A percentile compares a stretch with the other conserved stretches of the same genome.
These are phyloP conservation scores for Lerista edwardsae DNA, from an alignment of 2,797 vertebrate species.

Conservation along the genomic window DNA sequence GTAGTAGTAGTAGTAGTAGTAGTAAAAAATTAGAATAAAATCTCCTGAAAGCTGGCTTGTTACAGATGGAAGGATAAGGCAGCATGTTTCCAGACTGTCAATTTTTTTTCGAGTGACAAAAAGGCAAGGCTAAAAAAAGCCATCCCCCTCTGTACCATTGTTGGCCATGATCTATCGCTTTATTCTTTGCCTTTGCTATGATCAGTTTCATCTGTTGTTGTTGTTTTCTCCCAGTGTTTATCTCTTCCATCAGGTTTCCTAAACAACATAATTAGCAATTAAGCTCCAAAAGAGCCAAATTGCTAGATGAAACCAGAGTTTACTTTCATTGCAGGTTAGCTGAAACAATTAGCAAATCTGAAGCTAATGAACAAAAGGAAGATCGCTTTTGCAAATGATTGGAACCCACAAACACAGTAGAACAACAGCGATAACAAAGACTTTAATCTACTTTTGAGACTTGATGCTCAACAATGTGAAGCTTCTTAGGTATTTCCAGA, in stretches of 20 bases:
- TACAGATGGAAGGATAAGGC: neutral
- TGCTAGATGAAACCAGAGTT: neutral
- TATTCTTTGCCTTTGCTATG: neutral
- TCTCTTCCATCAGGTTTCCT: constrained; percentile 14
- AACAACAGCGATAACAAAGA: neutral
- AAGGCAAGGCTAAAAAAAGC: neutral
- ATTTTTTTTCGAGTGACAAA: neutral
- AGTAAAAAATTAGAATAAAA: neutral
- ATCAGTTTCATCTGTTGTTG: neutral
- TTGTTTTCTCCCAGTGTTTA: neutral
- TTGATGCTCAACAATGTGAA: neutral
- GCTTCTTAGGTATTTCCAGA: neutral
- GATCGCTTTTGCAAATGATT: neutral
- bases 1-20: too few relatives aligned
- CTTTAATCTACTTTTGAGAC: neutral
- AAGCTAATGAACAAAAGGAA: neutral
- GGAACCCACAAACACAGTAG: neutral
- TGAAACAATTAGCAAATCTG: constrained; percentile 5
- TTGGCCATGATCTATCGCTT: neutral
- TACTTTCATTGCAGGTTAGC: neutral
- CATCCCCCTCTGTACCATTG: neutral
- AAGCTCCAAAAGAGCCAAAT: constrained; percentile 5
- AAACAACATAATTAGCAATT: constrained; percentile 9
- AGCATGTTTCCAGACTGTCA: neutral
- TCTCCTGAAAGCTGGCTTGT: neutral